A percentile compares a stretch with the other conserved stretches of the same genome.
Evolutionary conservation across 2,888 invertebrate species (phyloP).

Genomic region (Drosophila aldrichi): DNA sequence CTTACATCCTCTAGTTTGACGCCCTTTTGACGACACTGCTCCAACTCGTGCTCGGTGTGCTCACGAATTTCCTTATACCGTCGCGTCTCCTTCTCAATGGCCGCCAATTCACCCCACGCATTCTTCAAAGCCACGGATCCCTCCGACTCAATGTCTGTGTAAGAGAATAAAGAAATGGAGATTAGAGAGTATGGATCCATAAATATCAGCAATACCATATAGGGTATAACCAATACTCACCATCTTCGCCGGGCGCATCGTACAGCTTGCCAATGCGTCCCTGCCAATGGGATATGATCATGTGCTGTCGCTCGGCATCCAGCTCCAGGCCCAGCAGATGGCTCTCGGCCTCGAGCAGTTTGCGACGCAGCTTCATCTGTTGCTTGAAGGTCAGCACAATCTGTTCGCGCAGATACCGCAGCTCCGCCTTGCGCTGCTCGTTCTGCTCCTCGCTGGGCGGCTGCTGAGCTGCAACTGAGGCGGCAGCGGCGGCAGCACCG

Average conservation of each 20-base stretch:
- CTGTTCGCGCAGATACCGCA: slow-evolving; percentile 91
- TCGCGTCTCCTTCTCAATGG: slow-evolving; percentile 94
- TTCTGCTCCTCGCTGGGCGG: slow-evolving; percentile 84
- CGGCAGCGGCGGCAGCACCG: slow-evolving; percentile 75
- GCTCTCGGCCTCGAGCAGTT: slow-evolving; percentile 96
- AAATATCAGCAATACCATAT: too few species aligned
- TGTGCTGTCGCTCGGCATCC: slow-evolving; percentile 95
- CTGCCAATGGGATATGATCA: slow-evolving; percentile 94
- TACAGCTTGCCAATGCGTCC: slow-evolving; percentile 90
- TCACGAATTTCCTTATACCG: slow-evolving; percentile 91
- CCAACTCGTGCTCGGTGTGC: slow-evolving; percentile 92
- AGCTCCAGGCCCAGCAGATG: slow-evolving; percentile 93
- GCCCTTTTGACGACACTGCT: slow-evolving; percentile 91
- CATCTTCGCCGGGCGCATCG: slow-evolving; percentile 83
- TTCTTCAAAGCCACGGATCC: slow-evolving; percentile 88
- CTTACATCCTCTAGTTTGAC: slow-evolving; percentile 93
- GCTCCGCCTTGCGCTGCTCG: slow-evolving; percentile 86
- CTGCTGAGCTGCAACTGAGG: slow-evolving; percentile 54
- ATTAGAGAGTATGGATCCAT: neutral
- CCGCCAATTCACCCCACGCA: slow-evolving; percentile 93
- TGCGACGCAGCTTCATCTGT: slow-evolving; percentile 94
- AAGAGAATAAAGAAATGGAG: neutral
- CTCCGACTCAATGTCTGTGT: slow-evolving; percentile 83
- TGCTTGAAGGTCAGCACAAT: slow-evolving; percentile 95
- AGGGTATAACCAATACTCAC: slow-evolving; percentile 55